Base-by-base conservation (phyloP, 2,888 invertebrate species). In the Rhodophaea formosa region DNA sequence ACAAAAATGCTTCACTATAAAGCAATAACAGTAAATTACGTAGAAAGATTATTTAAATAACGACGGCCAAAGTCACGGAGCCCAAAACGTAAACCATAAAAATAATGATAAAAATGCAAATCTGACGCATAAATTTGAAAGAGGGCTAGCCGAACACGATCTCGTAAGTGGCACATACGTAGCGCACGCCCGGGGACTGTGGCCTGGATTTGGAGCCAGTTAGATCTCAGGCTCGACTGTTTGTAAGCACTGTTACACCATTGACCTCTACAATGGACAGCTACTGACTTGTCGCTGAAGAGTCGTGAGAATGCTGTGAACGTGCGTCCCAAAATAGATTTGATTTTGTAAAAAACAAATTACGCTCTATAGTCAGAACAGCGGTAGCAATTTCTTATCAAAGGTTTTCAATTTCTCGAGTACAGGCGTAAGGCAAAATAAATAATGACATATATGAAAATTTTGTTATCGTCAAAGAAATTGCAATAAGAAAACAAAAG, bases 151-250 rank as follows among this genome's bases (percentile, higher is more conserved):
- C 44, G 47, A 17, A 32, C 17, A 23, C 43, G 45, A 58, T 35
- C 39, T 15, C 58, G 16, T 46, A 55, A 52, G 56, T 56, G 17
- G 58, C 17, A 55, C 45, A 17, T 30, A 45, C 54, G 45, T 58
- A 59, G 52, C 58, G 59, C 58, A 56, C 45, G 32, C 15, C 52
- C 53, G 30, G 53, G 44, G 43, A 15, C 51, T 51, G 43, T 58
- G 72, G 59, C 72, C 66, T 62, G 71, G 67, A 68, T 72, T 63
- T 56, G 60, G 59, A 73, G 64, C 69, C 67, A 58, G 59, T 58
- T 58, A 61, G 45, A 58, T 43, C 59, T 58, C 62, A 63, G 64
- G 49, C 59, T 63, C 57, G 52, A 62, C 62, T 58, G 45, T 55
- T 56, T 51, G 46, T 51, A 55, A 59, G 49, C 58, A 58, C 53